phyloP scores from a whole-genome alignment of 2,113 vertebrate species.

The Aegithalos caudatus region DNA sequence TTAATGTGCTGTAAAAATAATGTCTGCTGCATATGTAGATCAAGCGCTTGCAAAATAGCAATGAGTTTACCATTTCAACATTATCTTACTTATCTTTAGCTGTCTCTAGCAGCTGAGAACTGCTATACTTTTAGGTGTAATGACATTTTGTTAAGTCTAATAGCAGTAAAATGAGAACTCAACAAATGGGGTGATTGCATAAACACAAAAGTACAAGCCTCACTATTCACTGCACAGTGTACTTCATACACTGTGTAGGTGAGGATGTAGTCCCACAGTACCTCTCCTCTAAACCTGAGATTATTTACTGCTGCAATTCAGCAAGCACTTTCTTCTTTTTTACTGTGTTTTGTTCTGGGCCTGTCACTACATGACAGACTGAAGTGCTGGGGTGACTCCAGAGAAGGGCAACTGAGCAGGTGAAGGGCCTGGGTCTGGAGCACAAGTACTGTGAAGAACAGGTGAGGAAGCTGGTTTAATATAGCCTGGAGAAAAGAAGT shows the following conservation, averaged over 20 bases:
- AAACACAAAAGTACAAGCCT: background rate
- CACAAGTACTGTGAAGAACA: background rate
- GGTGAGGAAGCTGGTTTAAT: background rate
- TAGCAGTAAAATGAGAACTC: background rate
- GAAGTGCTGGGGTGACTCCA: background rate
- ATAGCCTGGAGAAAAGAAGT: background rate
- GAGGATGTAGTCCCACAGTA: background rate
- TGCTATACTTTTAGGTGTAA: rapidly evolving
- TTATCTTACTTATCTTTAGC: background rate
- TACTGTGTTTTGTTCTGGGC: background rate
- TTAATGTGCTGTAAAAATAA: background rate
- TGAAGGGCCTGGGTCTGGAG: background rate
- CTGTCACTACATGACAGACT: background rate
- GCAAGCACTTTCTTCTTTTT: background rate
- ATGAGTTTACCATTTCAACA: background rate
- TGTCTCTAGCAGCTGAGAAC: background rate
- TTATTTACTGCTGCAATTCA: background rate
- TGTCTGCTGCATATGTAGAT: background rate
- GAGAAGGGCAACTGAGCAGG: rapidly evolving
- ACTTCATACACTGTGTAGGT: background rate
- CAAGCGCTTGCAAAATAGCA: background rate
- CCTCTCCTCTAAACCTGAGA: background rate
- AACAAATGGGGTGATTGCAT: rapidly evolving
- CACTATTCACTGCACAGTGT: background rate
- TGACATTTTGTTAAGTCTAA: background rate